Percentiles rank a stretch among this genome's conserved stretches.
Evolutionary conservation across 2,113 vertebrate species (phyloP).

Genomic region (Rhegmatorhina hoffmannsi): DNA sequence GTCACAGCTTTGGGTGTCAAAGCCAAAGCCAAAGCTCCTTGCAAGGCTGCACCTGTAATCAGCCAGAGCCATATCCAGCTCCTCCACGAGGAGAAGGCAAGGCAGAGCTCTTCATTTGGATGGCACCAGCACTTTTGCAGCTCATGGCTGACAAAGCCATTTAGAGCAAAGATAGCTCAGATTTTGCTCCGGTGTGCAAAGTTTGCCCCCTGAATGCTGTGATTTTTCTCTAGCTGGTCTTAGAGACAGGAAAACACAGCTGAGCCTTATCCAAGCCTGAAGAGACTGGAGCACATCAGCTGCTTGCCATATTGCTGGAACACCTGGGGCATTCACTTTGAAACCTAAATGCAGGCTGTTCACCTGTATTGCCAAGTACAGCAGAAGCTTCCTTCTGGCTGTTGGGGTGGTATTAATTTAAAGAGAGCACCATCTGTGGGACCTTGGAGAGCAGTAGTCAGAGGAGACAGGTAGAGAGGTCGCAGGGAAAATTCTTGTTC

Average conservation of each 20-base stretch:
- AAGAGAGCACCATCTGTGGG: slow-evolving; percentile 52
- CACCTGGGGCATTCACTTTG: slow-evolving; percentile 70
- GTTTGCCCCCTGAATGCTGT: slow-evolving; percentile 30
- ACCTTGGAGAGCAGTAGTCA: slow-evolving; percentile 10
- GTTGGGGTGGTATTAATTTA: background rate
- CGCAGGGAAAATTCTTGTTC: background rate
- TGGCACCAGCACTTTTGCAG: background rate
- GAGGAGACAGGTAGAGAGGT: background rate
- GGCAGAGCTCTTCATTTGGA: background rate
- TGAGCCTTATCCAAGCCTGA: slow-evolving; percentile 31
- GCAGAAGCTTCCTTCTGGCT: slow-evolving; percentile 64
- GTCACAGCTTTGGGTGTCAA: background rate
- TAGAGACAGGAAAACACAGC: slow-evolving; percentile 41
- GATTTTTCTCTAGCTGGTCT: slow-evolving; percentile 57
- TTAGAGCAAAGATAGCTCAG: background rate
- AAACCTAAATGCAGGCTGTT: slow-evolving; percentile 72
- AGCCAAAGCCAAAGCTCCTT: slow-evolving; percentile 12
- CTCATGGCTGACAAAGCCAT: background rate
- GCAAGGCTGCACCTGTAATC: background rate
- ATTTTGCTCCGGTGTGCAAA: background rate
- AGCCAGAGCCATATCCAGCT: background rate
- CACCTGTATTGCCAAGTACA: slow-evolving; percentile 75
- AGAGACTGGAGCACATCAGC: slow-evolving; percentile 47
- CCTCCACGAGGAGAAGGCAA: background rate
- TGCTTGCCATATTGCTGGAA: slow-evolving; percentile 71